Evolutionary conservation across 2,888 invertebrate species (phyloP), one percentile per base, ranked within the genome.

Genomic region (Spialia ferax): DNA sequence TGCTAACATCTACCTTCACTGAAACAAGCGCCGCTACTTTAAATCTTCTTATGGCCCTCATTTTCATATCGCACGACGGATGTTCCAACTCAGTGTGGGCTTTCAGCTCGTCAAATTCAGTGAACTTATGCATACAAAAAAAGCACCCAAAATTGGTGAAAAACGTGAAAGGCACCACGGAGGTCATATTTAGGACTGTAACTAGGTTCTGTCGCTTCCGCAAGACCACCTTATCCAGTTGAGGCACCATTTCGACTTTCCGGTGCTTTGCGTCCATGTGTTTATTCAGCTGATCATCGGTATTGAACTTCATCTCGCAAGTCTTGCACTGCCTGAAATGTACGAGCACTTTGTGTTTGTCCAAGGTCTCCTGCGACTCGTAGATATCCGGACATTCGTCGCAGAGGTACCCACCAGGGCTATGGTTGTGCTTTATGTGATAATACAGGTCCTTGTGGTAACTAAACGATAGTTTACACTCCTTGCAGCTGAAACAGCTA

Each of bases 101-200:
- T 71, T 82, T 87, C 7, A 93, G 76, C 35, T 82, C 81, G 1
- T 84, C 79, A 63, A 88, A 87, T 20, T 83, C 79, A 0, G 71
- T 75, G 50, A 88, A 92, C 61, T 88, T 83, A 77, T 84, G 82
- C 0, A 86, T 73, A 69, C 92, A 93, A 66, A 89, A 93, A 65
- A 92, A 93, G 71, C 93, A 93, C 22, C 85, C 72, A 62, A 91
- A 89, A 61, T 81, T 82, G 63, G 83, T 86, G 79, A 86, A 81
- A 69, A 81, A 89, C 70, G 88, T 91, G 56, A 92, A 92, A 0
- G 92, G 92, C n/a, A 91, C 72, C 1, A 83, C 88, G 0, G 89
- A 88, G 0, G 90, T 86, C 82, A 86, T 88, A 64, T 90, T 91
- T 0, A 92, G 73, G 13, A 93, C 79, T 20, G 79, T 83, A 0